A percentile compares a stretch with the other conserved stretches of the same genome.
phyloP scores from a whole-genome alignment of 53 echinoderm and acorn worm genomes.

The Zoroaster sp. region DNA sequence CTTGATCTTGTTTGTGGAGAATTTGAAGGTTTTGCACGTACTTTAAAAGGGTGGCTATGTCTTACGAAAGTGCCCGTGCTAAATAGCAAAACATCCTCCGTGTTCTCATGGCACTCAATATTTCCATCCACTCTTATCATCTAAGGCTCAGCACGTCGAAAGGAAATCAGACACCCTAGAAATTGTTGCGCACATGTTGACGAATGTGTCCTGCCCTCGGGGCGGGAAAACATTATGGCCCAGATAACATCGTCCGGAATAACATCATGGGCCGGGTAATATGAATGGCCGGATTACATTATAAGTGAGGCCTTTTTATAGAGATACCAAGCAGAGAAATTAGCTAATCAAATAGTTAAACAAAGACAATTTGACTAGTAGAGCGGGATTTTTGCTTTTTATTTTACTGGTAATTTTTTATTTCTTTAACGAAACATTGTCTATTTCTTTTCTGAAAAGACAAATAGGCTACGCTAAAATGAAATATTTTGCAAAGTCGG shows the following conservation, averaged over 20 bases:
- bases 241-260: too few relatives aligned
- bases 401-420: too few relatives aligned
- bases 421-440: too few relatives aligned
- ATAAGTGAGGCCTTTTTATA: background rate
- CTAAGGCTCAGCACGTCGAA: background rate
- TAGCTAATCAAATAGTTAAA: background rate
- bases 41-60: too few relatives aligned
- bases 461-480: too few relatives aligned
- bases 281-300: background rate
- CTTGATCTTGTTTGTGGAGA: too few relatives aligned
- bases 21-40: too few relatives aligned
- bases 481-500: too few relatives aligned
- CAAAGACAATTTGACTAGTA: background rate
- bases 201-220: background rate
- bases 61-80: background rate
- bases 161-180: background rate
- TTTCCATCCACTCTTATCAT: background rate
- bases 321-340: background rate
- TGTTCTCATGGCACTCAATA: background rate
- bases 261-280: background rate
- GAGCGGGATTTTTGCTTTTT: background rate
- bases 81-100: background rate
- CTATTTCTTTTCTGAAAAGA: too few relatives aligned
- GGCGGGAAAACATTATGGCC: background rate
- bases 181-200: background rate